A percentile compares a stretch with the other conserved stretches of the same genome.
These are phyloP conservation scores for Leucopternis melanops DNA, from an alignment of 2,113 vertebrate genomes.

Conservation along the genomic window DNA sequence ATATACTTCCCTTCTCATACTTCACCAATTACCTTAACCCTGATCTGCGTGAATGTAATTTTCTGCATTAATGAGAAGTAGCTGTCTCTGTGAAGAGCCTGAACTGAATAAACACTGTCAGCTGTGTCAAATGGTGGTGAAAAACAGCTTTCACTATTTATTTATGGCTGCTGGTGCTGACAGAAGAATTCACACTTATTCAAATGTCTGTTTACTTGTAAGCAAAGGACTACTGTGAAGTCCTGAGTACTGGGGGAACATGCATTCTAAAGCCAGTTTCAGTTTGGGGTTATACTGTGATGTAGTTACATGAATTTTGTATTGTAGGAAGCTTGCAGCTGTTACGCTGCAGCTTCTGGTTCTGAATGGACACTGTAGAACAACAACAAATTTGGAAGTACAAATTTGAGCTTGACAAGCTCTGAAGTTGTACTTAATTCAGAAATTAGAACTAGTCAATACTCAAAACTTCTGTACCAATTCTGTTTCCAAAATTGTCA, in stretches of 20 bases:
- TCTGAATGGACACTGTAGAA: not conserved
- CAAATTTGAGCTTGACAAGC: not conserved
- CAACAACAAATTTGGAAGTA: not conserved
- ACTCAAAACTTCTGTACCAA: not conserved
- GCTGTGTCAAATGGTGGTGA: slow-evolving; percentile 27
- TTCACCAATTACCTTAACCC: slow-evolving; percentile 47
- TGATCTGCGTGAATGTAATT: slow-evolving; percentile 17
- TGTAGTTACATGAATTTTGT: not conserved
- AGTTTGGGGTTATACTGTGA: not conserved
- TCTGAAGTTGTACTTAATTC: not conserved
- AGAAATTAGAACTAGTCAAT: not conserved
- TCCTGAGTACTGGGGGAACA: not conserved
- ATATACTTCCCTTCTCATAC: slow-evolving; percentile 14
- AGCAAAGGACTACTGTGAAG: not conserved
- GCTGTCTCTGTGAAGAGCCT: not conserved
- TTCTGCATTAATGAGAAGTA: slow-evolving; percentile 44
- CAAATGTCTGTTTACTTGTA: not conserved
- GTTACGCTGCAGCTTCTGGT: not conserved
- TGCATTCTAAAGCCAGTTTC: not conserved
- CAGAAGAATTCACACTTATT: not conserved
- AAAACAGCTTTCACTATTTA: slow-evolving; percentile 35
- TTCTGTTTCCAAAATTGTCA: not conserved
- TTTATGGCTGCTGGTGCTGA: not conserved
- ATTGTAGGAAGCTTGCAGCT: not conserved
- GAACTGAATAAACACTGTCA: slow-evolving; percentile 25